These are phyloP conservation scores for Oryzias dopingdopingensis DNA, from an alignment of 2,797 vertebrate species.

Conservation along the genomic window DNA sequence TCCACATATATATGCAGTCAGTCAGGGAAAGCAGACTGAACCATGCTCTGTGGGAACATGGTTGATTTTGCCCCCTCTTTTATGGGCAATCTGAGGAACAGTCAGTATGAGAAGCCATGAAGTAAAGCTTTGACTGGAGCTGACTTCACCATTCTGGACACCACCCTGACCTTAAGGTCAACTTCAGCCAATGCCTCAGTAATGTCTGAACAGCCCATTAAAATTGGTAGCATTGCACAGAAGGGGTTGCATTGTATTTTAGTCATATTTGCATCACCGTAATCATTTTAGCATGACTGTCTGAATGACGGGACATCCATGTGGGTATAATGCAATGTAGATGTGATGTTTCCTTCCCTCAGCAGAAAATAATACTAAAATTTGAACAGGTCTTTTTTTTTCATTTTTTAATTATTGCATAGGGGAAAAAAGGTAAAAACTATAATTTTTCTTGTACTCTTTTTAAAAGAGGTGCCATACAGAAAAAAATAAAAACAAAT, in stretches of 20 bases:
- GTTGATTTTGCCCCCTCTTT: conserved; percentile 80
- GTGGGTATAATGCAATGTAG: conserved; percentile 66
- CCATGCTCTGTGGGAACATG: conserved; percentile 78
- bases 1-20: conserved; percentile 76
- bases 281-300: conserved; percentile 63
- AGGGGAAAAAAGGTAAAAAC: conserved; percentile 29
- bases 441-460: conserved; percentile 42
- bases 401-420: conserved; percentile 34
- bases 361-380: conserved; percentile 46
- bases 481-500: conserved; percentile 57
- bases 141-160: conserved; percentile 46
- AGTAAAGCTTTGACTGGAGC: conserved; percentile 68
- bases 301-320: conserved; percentile 66
- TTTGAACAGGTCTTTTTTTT: conserved; percentile 54
- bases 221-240: conserved; percentile 59
- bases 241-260: conserved; percentile 58
- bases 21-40: conserved; percentile 74
- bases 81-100: conserved; percentile 69
- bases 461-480: conserved; percentile 82
- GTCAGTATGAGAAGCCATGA: conserved; percentile 67
- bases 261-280: conserved; percentile 47
- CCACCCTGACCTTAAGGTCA: conserved; percentile 50
- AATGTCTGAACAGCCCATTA: conserved; percentile 55
- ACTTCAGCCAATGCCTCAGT: conserved; percentile 66
- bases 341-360: conserved; percentile 74